Conservation (phyloP, 1,140 invertebrate genomes). For the Chionoecetes opilio region DNA sequence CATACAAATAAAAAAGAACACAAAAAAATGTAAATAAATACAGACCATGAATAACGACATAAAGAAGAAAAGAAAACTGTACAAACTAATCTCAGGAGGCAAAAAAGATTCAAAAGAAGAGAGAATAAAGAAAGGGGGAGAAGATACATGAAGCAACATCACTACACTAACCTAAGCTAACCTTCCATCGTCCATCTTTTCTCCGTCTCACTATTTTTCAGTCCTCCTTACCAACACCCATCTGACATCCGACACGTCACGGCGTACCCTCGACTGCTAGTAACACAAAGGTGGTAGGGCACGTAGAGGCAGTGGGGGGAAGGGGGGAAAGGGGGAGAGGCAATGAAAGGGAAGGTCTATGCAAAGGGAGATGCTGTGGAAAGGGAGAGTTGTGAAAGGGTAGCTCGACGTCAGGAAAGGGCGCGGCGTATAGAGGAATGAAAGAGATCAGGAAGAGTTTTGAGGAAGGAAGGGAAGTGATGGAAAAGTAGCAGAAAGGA, state of each 20-base stretch:
- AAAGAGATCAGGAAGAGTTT: background rate
- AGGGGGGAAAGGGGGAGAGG: background rate
- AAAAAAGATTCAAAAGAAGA: background rate
- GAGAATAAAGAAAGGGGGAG: background rate
- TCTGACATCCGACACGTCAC: slow-evolving; percentile 6
- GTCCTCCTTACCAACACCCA: slow-evolving; percentile 5
- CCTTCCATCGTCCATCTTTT: background rate
- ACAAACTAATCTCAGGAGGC: too few species aligned
- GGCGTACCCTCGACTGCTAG: slow-evolving; percentile 12
- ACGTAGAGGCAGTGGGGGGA: background rate
- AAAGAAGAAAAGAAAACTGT: background rate
- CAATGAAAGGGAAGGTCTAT: background rate
- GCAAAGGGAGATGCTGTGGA: background rate
- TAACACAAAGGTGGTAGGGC: slow-evolving; percentile 23
- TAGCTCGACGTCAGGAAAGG: background rate
- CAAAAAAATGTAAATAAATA: background rate
- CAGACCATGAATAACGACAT: background rate
- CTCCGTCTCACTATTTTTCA: background rate
- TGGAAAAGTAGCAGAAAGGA: slow-evolving; percentile 37
- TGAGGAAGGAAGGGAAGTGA: background rate
- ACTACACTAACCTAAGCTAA: slow-evolving; percentile 17
- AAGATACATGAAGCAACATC: slow-evolving; percentile 32
- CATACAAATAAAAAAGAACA: background rate
- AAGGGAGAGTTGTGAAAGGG: slow-evolving; percentile 20
- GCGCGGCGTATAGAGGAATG: background rate